Evolutionary conservation across 2,888 invertebrate species (phyloP), one percentile per base, ranked within the genome.

Genomic region (Watsonalla binaria): DNA sequence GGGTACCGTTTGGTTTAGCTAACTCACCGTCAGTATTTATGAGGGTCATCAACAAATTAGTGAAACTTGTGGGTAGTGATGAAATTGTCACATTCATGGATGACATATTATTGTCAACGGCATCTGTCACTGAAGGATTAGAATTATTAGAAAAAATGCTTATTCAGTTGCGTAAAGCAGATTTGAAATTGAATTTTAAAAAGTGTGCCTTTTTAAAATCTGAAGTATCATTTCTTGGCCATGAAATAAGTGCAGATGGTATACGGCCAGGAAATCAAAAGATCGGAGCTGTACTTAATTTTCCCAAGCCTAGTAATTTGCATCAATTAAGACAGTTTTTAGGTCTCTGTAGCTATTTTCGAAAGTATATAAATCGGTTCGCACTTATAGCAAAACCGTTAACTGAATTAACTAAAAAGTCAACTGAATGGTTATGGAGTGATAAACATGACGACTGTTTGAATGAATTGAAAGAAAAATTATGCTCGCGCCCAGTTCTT

Each of bases 341-440:
- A 1, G 71, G 72, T 0, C 50, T 71, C 13, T 61, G 58, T 47
- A 65, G 66, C 46, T 74, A 70, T 51, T 75, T 73, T 54, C 47
- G 69, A 0, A 70, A 69, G 49, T 73, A 67, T 51, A 65, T 75
- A n/a, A 11, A 55, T 5, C 60, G 63, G 9, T 72, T 72, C 56
- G 64, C 70, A 0, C 6, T 54, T 0, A 64, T 68, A n/a, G 71
- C 72, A 9, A 55, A 57, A 0, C 65, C 66, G 0, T 52, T 73
- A 7, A 67, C 66, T 0, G 53, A 65, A 0, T 45, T 72, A 37
- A 59, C 61, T 7, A 70, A 66, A 46, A 66, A 68, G 52, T 56
- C 66, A n/a, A 13, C n/a, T 6, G 7, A 15, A 0, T 71, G 63
- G 63, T 34, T 56, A 55, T 68, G 60, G 65, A 51, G 55, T 13